Evolutionary conservation across 1,140 invertebrate genomes (phyloP).

Genomic region (Drosophila pseudoananassae): DNA sequence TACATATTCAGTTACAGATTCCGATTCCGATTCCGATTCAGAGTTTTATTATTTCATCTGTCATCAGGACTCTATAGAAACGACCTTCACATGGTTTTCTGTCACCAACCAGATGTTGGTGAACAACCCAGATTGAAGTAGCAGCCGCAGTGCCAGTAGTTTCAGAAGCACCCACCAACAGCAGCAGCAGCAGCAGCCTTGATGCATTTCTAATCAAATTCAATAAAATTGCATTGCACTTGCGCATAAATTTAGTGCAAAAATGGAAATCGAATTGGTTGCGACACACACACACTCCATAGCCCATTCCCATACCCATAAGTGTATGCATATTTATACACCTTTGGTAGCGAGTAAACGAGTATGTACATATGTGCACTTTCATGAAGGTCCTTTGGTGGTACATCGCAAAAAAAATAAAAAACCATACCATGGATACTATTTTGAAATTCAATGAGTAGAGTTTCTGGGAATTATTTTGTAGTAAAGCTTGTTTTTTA

Average conservation of each 20-base stretch:
- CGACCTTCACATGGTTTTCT: constrained; percentile 33
- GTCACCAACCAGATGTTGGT: constrained; percentile 3
- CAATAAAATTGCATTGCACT: constrained; percentile 49
- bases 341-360: constrained; percentile 2
- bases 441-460: too few relatives aligned
- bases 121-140: constrained; percentile 26
- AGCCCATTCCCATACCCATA: neutral
- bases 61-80: neutral
- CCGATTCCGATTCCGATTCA: neutral
- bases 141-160: neutral
- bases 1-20: neutral
- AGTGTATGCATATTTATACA: constrained; percentile 37
- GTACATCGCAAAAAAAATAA: neutral
- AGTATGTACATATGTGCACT: neutral
- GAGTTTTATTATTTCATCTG: too few relatives aligned
- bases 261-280: constrained; percentile 47
- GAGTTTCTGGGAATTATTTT: too few relatives aligned
- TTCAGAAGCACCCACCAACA: constrained; percentile 1
- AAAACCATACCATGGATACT: too few relatives aligned
- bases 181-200: constrained; percentile 20
- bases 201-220: constrained; percentile 51
- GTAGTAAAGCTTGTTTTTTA: too few relatives aligned
- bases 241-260: constrained; percentile 45
- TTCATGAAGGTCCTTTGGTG: constrained; percentile 14
- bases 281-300: constrained; percentile 2